Base-by-base conservation (phyloP, 35 echinoderm and acorn worm species). In the Apostichopus californicus region DNA sequence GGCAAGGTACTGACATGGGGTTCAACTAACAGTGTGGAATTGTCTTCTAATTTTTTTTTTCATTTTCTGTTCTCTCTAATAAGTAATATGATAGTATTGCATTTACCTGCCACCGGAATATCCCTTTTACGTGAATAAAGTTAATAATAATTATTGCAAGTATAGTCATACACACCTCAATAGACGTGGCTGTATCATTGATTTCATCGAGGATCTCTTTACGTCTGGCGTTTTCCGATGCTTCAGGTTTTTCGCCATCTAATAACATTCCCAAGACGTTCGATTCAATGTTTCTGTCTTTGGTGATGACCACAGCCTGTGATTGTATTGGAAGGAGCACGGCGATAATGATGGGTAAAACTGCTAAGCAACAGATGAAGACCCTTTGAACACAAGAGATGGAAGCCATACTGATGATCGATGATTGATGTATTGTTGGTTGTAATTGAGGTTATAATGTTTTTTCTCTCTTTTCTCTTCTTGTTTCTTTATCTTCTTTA, bases 161-260 rank as follows among this genome's bases (percentile, higher is more conserved):
- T 66, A 73, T 17, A 61, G 58, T 8, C 14, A 9, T 55, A 2
- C 86, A n/a, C 63, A 91, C 89, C 89, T 91, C 70, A 91, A 91
- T 59, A 2, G 89, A 91, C 10, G 15, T 24, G 17, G 26, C 89
- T 53, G 89, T 78, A n/a, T 91, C 89, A 26, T 91, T 79, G 56
- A 91, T 91, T 8, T 91, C 89, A 9, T 60, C 9, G 6, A 91
- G 89, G 18, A 91, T 78, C 10, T 9, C 20, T 17, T 91, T 78
- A 53, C 89, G 9, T 79, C 75, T 91, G 5, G 46, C 18, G 8
- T 15, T 20, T 90, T 90, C 78, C 13, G 17, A 15, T 14, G 1
- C 1, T 22, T 85, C 13, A 4, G 54, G 20, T 85, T 54, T 52
- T 61, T n/a, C 81, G 8, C 6, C 56, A 15, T 59, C 55, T 23